phyloP scores from a whole-genome alignment of 2,113 vertebrate genomes.

The Marmota monax region DNA sequence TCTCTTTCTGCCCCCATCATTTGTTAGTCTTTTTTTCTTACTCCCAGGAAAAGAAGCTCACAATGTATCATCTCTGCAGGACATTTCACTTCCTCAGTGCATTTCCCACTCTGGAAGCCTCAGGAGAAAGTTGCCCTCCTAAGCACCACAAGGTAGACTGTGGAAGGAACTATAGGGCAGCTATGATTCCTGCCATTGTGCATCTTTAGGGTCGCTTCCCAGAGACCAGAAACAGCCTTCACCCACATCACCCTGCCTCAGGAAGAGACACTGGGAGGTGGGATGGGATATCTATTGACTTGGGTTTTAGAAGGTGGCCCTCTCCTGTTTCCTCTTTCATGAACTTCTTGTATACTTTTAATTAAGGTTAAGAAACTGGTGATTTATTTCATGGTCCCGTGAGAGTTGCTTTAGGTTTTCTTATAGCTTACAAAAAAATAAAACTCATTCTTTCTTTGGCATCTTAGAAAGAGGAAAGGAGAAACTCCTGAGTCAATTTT shows the following conservation, averaged over 20 bases:
- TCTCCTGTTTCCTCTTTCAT: background rate
- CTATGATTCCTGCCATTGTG: background rate
- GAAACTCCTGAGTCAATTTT: conserved; percentile 15
- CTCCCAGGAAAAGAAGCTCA: background rate
- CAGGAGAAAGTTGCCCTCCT: background rate
- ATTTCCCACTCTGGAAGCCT: background rate
- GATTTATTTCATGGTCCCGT: background rate
- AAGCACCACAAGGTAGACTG: background rate
- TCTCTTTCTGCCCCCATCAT: background rate
- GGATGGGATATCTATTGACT: background rate
- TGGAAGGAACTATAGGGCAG: background rate
- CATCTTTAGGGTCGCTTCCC: background rate
- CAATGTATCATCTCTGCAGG: background rate
- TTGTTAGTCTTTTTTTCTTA: background rate
- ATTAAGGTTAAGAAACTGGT: conserved; percentile 1
- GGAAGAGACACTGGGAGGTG: background rate
- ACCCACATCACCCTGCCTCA: background rate
- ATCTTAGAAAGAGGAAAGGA: conserved; percentile 35
- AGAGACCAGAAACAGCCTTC: background rate
- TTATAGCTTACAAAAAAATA: background rate
- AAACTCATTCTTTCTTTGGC: background rate
- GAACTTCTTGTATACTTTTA: background rate
- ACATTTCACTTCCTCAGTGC: background rate
- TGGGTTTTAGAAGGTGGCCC: background rate
- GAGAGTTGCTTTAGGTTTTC: conserved; percentile 16